phyloP scores from a whole-genome alignment of 30 jellyfish, hydroid and myxozoan species.

The Aurelia coerulea region DNA sequence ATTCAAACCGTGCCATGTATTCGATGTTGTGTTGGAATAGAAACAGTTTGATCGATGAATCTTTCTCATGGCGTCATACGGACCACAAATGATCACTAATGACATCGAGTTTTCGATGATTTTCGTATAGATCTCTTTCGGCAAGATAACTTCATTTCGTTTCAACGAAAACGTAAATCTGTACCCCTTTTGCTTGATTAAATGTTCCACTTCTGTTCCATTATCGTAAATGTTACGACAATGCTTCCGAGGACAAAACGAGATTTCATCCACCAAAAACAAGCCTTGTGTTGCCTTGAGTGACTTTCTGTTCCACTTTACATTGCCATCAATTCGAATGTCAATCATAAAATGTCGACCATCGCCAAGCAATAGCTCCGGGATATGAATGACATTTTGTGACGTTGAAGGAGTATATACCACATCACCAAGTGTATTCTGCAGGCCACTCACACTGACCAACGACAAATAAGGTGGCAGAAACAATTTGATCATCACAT shows the following conservation, averaged over 20 bases:
- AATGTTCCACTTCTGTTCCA: neutral
- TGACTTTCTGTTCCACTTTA: constrained; percentile 3
- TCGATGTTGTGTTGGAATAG: constrained; percentile 25
- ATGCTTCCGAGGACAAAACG: constrained; percentile 20
- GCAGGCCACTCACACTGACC: constrained; percentile 17
- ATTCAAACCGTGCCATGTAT: constrained; percentile 21
- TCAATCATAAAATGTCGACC: neutral
- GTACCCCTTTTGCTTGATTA: constrained; percentile 13
- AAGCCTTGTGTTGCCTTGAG: neutral
- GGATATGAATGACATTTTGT: constrained; percentile 3
- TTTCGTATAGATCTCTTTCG: neutral
- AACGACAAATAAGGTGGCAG: constrained; percentile 44
- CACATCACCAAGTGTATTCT: constrained; percentile 19
- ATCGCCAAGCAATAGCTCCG: constrained; percentile 25
- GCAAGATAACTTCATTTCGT: neutral
- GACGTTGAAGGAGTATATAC: constrained; percentile 19
- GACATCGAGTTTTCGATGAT: constrained; percentile 10
- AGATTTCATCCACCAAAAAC: constrained; percentile 33
- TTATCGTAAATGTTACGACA: constrained; percentile 11
- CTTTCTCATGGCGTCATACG: neutral
- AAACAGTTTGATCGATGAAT: constrained; percentile 1
- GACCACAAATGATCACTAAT: constrained; percentile 30
- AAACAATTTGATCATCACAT: constrained; percentile 4
- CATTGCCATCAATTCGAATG: constrained; percentile 9
- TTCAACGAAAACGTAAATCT: neutral